Evolutionary conservation across 2,797 vertebrate species (phyloP).

Genomic region (Typhlichthys subterraneus): DNA sequence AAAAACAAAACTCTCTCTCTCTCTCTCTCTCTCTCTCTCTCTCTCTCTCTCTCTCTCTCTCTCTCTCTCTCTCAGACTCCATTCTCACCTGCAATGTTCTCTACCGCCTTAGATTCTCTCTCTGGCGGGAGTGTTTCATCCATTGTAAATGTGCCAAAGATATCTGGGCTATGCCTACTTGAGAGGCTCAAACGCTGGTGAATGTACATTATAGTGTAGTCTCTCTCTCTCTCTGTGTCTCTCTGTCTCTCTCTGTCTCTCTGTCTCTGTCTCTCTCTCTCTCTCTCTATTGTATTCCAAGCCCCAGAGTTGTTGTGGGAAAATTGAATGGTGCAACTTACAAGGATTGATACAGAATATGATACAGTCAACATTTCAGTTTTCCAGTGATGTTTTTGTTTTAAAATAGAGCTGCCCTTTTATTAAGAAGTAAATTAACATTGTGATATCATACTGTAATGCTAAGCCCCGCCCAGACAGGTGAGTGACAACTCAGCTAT

Average conservation of each 20-base stretch:
- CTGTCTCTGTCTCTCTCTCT: constrained; percentile 56
- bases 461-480: too few species aligned
- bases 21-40: constrained; percentile 15
- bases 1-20: too few species aligned
- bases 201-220: constrained; percentile 61
- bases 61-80: constrained; percentile 4
- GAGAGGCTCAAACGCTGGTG: constrained; percentile 67
- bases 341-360: background rate
- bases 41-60: background rate
- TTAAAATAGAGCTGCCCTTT: too few species aligned
- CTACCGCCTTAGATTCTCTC: constrained; percentile 31
- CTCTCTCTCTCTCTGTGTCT: constrained; percentile 26
- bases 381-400: too few species aligned
- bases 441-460: too few species aligned
- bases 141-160: constrained; percentile 58
- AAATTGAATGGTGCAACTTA: too few species aligned
- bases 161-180: constrained; percentile 64
- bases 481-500: too few species aligned
- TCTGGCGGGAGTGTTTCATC: constrained; percentile 37
- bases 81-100: background rate
- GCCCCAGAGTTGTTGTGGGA: background rate
- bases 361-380: too few species aligned
- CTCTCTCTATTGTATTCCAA: constrained; percentile 47
- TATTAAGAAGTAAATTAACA: too few species aligned
- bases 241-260: constrained; percentile 48